A percentile compares a stretch with the other conserved stretches of the same genome.
Evolutionary conservation across 2,888 invertebrate species (phyloP).

Genomic region (Teinopalpus imperialis): DNA sequence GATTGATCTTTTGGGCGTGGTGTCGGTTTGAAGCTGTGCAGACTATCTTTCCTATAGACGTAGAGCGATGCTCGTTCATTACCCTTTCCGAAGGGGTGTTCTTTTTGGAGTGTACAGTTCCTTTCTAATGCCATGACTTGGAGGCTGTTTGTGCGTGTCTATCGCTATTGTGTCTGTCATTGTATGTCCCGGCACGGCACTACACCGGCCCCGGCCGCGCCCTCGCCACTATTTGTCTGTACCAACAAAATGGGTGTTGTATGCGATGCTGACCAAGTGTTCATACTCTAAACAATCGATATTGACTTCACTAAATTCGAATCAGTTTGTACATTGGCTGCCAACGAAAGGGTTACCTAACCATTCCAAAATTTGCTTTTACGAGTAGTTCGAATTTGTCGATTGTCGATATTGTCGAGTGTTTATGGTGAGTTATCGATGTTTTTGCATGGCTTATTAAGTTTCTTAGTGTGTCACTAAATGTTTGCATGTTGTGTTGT

Average conservation of each 20-base stretch:
- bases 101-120: slow-evolving; percentile 58
- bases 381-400: slow-evolving; percentile 70
- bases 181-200: slow-evolving; percentile 47
- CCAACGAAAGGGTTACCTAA: slow-evolving; percentile 77
- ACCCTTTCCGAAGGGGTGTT: slow-evolving; percentile 50
- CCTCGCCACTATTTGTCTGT: slow-evolving; percentile 52
- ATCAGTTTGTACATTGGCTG: slow-evolving; percentile 60
- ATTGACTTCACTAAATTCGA: slow-evolving; percentile 57
- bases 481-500: slow-evolving; percentile 44
- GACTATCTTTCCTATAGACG: slow-evolving; percentile 72
- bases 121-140: slow-evolving; percentile 59
- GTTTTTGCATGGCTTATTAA: slow-evolving; percentile 61
- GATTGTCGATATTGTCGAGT: slow-evolving; percentile 71
- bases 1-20: slow-evolving; percentile 67
- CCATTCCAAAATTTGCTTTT: slow-evolving; percentile 61
- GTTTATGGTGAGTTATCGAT: slow-evolving; percentile 65
- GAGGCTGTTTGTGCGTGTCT: slow-evolving; percentile 65
- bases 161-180: slow-evolving; percentile 54
- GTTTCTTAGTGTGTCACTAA: slow-evolving; percentile 38
- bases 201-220: slow-evolving; percentile 31
- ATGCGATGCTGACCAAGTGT: slow-evolving; percentile 72
- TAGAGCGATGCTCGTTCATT: slow-evolving; percentile 73
- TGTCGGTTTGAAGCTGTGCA: slow-evolving; percentile 84
- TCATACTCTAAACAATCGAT: slow-evolving; percentile 68
- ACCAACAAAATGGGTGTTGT: slow-evolving; percentile 66